These are phyloP conservation scores for Stictocephala bisonia DNA, from an alignment of 2,888 invertebrate genomes.

Conservation along the genomic window DNA sequence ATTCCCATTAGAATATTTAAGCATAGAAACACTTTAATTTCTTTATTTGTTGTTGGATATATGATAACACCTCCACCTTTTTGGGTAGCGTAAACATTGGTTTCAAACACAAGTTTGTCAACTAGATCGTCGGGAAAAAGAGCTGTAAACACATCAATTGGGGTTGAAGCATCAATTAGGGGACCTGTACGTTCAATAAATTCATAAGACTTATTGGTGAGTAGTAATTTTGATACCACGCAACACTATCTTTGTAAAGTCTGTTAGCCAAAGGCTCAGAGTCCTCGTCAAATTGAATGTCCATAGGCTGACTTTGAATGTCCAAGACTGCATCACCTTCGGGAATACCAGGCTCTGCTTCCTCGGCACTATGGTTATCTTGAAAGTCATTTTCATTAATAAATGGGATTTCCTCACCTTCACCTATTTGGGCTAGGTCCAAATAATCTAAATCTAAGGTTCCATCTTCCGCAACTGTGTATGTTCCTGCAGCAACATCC, in stretches of 20 bases:
- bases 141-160: background rate
- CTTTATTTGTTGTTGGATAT: background rate
- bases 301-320: too few relatives aligned
- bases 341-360: too few relatives aligned
- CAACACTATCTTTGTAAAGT: background rate
- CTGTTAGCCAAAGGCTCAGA: too few relatives aligned
- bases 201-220: background rate
- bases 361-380: too few relatives aligned
- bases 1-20: constrained; percentile 1
- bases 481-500: too few relatives aligned
- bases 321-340: too few relatives aligned
- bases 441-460: too few relatives aligned
- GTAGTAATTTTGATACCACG: background rate
- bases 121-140: background rate
- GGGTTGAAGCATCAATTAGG: background rate
- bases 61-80: background rate
- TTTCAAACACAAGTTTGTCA: background rate
- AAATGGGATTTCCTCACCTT: too few relatives aligned
- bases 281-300: too few relatives aligned
- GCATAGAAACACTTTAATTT: constrained; percentile 1
- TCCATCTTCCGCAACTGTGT: too few relatives aligned
- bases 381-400: too few relatives aligned
- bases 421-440: too few relatives aligned
- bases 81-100: background rate
- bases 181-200: background rate